phyloP scores from a whole-genome alignment of 2,888 invertebrate species.

The Kuschelorhynchus macadamiae region DNA sequence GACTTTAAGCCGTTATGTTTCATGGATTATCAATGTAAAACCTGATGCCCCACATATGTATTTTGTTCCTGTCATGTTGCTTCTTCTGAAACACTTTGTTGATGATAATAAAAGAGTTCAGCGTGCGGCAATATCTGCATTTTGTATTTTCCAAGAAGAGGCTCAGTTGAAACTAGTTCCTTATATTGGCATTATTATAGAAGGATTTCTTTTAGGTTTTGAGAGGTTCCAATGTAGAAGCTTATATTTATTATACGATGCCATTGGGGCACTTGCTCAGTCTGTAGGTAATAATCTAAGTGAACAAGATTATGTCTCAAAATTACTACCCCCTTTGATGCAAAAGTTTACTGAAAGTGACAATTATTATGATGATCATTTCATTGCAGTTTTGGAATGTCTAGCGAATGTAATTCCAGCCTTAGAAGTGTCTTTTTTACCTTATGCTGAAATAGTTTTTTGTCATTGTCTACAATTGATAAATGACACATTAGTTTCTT shows the following conservation, averaged over 20 bases:
- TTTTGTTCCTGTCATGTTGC: slow-evolving; percentile 79
- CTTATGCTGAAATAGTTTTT: slow-evolving; percentile 81
- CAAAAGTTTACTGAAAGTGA: slow-evolving; percentile 79
- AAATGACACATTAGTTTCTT: slow-evolving; percentile 78
- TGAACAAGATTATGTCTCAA: slow-evolving; percentile 77
- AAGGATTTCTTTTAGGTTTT: slow-evolving; percentile 78
- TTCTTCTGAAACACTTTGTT: slow-evolving; percentile 78
- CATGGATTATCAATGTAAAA: slow-evolving; percentile 80
- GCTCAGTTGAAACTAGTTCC: slow-evolving; percentile 81
- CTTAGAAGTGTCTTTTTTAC: slow-evolving; percentile 79
- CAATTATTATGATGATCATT: slow-evolving; percentile 79
- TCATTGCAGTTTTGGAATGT: slow-evolving; percentile 83
- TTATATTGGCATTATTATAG: slow-evolving; percentile 78
- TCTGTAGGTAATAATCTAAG: slow-evolving; percentile 80
- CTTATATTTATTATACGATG: slow-evolving; percentile 81
- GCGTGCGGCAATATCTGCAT: slow-evolving; percentile 84
- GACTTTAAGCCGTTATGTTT: slow-evolving; percentile 82
- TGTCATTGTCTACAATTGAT: slow-evolving; percentile 78
- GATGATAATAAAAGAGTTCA: slow-evolving; percentile 84
- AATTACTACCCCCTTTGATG: slow-evolving; percentile 82
- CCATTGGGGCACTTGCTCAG: slow-evolving; percentile 82
- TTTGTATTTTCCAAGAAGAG: slow-evolving; percentile 84
- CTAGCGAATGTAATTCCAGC: slow-evolving; percentile 83
- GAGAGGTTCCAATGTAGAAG: slow-evolving; percentile 79
- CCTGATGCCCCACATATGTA: slow-evolving; percentile 67